phyloP scores from a whole-genome alignment of 2,797 vertebrate species.

The Coregonus ussuriensis region DNA sequence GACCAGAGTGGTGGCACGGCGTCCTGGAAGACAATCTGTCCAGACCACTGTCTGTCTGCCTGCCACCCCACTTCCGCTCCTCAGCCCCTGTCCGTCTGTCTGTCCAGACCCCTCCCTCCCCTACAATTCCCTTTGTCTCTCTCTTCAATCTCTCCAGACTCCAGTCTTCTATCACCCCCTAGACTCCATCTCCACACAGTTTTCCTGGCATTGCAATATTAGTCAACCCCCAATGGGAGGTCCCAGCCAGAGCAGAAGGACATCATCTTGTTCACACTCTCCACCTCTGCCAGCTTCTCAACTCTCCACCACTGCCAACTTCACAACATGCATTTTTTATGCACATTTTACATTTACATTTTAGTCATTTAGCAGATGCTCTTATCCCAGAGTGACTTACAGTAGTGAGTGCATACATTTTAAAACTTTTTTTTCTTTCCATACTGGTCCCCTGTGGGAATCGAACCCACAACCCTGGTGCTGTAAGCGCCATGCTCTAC shows the following conservation, averaged over 20 bases:
- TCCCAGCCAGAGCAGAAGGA: slow-evolving; percentile 40
- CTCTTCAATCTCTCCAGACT: neutral
- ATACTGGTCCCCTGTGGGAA: no score
- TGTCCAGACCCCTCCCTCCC: neutral
- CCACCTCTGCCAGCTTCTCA: neutral
- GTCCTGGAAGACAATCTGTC: slow-evolving; percentile 39
- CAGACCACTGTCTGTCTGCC: slow-evolving; percentile 18
- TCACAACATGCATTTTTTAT: neutral
- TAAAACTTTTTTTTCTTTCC: no score
- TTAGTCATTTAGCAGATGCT: no score
- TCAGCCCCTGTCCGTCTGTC: slow-evolving; percentile 15
- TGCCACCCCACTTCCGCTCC: slow-evolving; percentile 12
- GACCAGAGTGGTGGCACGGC: slow-evolving; percentile 30
- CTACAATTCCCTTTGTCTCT: no score
- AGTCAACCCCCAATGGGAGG: neutral
- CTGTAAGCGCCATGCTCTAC: no score
- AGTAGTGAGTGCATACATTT: no score
- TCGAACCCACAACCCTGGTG: no score
- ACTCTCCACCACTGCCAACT: neutral
- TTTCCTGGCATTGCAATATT: no score
- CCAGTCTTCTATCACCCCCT: slow-evolving; percentile 19
- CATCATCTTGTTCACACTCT: slow-evolving; percentile 22
- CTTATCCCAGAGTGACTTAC: no score
- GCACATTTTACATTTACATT: neutral
- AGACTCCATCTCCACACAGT: neutral